Conservation (phyloP, 2,797 vertebrate species). For the Macroramphosus scolopax region DNA sequence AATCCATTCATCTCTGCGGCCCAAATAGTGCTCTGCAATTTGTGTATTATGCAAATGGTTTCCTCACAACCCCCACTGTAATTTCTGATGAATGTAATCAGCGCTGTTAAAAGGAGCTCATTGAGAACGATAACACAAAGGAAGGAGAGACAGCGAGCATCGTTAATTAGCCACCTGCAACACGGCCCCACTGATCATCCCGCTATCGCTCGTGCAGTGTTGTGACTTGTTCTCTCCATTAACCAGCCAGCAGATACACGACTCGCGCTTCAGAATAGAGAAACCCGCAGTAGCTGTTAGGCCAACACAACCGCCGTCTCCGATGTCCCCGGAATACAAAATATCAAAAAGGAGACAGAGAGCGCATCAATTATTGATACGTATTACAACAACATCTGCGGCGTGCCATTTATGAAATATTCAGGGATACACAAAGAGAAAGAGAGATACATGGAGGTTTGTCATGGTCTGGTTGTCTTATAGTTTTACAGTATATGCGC, state of each 20-base stretch:
- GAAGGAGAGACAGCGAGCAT: conserved; percentile 23
- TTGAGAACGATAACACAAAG: conserved; percentile 37
- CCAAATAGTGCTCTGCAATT: conserved; percentile 37
- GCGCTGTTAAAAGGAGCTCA: conserved; percentile 33
- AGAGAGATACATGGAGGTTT: conserved; percentile 35
- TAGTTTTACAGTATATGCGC: conserved; percentile 49
- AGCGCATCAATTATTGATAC: conserved; percentile 76
- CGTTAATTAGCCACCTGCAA: conserved; percentile 65
- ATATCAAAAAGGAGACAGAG: conserved; percentile 55
- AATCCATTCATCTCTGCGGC: conserved; percentile 41
- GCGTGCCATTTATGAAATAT: conserved; percentile 74
- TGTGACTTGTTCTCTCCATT: conserved; percentile 56
- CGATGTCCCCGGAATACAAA: conserved; percentile 57
- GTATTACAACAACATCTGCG: conserved; percentile 75
- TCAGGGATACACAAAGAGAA: conserved; percentile 56
- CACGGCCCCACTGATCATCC: conserved; percentile 41
- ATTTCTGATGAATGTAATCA: conserved; percentile 56
- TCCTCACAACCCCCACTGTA: conserved; percentile 26
- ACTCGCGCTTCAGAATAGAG: conserved; percentile 44
- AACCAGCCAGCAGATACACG: conserved; percentile 23
- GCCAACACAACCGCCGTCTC: conserved; percentile 22
- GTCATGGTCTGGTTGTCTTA: conserved; percentile 46
- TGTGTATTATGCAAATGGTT: conserved; percentile 56
- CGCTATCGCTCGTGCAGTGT: conserved; percentile 23
- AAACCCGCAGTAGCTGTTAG: conserved; percentile 39